Evolutionary conservation across 2,888 invertebrate species (phyloP).

Genomic region (Athalia cordata): DNA sequence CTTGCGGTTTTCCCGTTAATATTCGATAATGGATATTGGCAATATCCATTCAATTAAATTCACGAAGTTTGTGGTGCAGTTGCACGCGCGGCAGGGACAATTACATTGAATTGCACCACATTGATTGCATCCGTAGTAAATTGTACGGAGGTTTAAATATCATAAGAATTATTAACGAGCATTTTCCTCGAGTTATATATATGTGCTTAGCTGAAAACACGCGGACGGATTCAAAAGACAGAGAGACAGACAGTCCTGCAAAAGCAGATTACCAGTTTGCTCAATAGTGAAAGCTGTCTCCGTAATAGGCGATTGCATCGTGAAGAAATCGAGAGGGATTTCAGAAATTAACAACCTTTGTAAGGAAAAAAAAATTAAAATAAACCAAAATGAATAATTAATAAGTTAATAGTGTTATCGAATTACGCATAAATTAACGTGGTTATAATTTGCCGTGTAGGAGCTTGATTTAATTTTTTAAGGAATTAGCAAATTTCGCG

Average conservation of each 20-base stretch:
- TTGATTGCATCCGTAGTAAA: too few species aligned
- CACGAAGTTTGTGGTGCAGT: too few species aligned
- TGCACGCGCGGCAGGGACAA: too few species aligned
- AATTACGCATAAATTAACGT: too few species aligned
- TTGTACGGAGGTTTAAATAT: too few species aligned
- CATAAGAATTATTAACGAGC: too few species aligned
- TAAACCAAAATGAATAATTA: neutral
- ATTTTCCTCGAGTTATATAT: too few species aligned
- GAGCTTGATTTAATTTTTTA: too few species aligned
- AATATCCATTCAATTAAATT: neutral
- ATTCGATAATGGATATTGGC: neutral
- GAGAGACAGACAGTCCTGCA: neutral
- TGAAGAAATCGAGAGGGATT: neutral
- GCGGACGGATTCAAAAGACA: neutral
- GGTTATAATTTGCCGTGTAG: too few species aligned
- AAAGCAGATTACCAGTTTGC: conserved; percentile 40
- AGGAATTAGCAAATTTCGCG: too few species aligned
- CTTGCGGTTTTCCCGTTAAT: neutral
- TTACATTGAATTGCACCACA: too few species aligned
- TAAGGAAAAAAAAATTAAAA: neutral
- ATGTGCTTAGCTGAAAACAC: neutral
- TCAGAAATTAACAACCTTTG: neutral
- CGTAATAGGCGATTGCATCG: conserved; percentile 23
- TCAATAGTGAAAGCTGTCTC: conserved; percentile 47
- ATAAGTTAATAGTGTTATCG: neutral